phyloP scores from a whole-genome alignment of 2,113 vertebrate species.

The Cardinalis cardinalis region DNA sequence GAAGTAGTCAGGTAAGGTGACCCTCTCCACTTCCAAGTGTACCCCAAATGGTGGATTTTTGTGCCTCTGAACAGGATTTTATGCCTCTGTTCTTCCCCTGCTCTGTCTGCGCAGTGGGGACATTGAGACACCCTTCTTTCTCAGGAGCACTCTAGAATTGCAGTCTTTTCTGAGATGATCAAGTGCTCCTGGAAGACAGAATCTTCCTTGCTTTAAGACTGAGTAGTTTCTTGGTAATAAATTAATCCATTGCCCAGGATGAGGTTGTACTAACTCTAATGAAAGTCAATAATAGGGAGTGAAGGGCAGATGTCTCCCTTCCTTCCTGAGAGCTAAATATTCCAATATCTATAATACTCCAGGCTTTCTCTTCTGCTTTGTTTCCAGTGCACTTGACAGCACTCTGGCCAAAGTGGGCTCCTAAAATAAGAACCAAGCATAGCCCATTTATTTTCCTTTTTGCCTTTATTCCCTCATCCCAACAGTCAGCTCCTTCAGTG shows the following conservation, averaged over 20 bases:
- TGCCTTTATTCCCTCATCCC: background rate
- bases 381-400: background rate
- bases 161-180: background rate
- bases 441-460: background rate
- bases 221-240: background rate
- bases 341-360: accelerated
- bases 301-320: background rate
- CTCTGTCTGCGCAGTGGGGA: accelerated
- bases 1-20: background rate
- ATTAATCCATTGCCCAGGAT: background rate
- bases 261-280: background rate
- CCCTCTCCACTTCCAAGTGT: background rate
- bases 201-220: background rate
- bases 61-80: background rate
- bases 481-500: background rate
- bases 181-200: background rate
- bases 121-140: background rate
- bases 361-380: background rate
- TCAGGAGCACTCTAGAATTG: background rate
- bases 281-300: background rate
- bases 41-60: background rate
- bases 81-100: background rate
- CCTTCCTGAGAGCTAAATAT: background rate
- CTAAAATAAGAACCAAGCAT: background rate
- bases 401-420: background rate